Percentiles rank a stretch among this genome's conserved stretches.
phyloP scores from a whole-genome alignment of 2,888 invertebrate genomes.

The Ophion costatus region DNA sequence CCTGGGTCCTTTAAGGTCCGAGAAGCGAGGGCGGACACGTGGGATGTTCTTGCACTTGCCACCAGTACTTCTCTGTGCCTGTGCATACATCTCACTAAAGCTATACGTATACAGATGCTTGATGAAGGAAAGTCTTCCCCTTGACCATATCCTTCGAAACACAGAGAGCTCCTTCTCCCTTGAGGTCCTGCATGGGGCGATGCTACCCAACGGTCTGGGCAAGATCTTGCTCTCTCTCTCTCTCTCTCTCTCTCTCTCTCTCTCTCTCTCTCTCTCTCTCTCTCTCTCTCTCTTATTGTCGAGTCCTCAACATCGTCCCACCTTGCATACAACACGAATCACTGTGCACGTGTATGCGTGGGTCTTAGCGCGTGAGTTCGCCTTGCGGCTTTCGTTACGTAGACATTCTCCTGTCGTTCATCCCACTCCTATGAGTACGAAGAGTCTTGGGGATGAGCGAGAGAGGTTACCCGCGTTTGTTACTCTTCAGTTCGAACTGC shows the following conservation, averaged over 20 bases:
- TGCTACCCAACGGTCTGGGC: conserved; percentile 19
- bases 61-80: conserved; percentile 59
- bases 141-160: conserved; percentile 40
- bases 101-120: conserved; percentile 5
- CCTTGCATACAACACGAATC: conserved; percentile 20
- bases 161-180: conserved; percentile 18
- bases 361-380: conserved; percentile 30
- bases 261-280: conserved; percentile 10
- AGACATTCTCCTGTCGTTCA: conserved; percentile 18
- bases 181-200: conserved; percentile 10
- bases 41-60: conserved; percentile 79
- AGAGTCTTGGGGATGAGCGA: conserved; percentile 30
- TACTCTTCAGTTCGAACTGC: conserved; percentile 45
- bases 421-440: conserved; percentile 52
- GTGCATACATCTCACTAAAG: neutral
- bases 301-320: conserved; percentile 23
- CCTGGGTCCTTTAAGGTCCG: conserved; percentile 65
- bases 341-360: conserved; percentile 20
- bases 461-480: conserved; percentile 38
- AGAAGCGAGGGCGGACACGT: conserved; percentile 71
- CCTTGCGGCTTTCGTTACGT: conserved; percentile 50
- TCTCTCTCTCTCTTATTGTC: conserved; percentile 23
- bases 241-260: conserved; percentile 21
- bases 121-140: conserved; percentile 33
- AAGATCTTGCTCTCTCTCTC: conserved; percentile 13